Conservation (phyloP, 2,797 vertebrate genomes). For the Cynopterus sphinx region DNA sequence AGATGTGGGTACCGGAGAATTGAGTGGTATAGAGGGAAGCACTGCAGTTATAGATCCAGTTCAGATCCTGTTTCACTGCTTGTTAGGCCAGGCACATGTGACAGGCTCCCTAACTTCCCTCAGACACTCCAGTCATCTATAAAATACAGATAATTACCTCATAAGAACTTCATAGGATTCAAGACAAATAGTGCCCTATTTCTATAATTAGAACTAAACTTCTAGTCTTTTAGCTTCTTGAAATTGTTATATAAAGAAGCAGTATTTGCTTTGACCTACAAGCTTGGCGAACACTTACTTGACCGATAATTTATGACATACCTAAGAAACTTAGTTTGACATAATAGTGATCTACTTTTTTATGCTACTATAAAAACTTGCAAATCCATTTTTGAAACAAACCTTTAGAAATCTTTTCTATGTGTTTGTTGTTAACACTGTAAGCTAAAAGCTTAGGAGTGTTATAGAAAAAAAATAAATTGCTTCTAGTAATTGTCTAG, state of each 20-base stretch:
- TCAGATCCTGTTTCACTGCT: not conserved
- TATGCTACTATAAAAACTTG: not conserved
- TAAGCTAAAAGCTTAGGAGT: slow-evolving; percentile 20
- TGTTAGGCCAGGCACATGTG: not conserved
- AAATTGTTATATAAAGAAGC: slow-evolving; percentile 47
- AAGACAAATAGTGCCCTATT: not conserved
- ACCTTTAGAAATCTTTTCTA: not conserved
- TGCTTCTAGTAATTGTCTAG: not conserved
- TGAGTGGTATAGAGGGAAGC: not conserved
- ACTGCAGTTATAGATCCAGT: not conserved
- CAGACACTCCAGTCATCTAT: not conserved
- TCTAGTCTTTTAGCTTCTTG: slow-evolving; percentile 50
- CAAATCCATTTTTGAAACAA: slow-evolving; percentile 44
- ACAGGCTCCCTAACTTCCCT: not conserved
- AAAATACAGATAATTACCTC: not conserved
- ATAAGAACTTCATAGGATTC: not conserved
- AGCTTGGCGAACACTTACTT: not conserved
- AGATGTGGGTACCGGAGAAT: not conserved
- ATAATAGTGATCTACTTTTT: not conserved
- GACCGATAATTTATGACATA: not conserved
- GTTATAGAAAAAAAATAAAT: not conserved
- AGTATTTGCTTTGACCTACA: slow-evolving; percentile 16
- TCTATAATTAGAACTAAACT: slow-evolving; percentile 13
- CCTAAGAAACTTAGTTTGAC: slow-evolving; percentile 4
- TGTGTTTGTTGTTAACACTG: slow-evolving; percentile 48